Base-by-base conservation (phyloP, 35 echinoderm and acorn worm genomes). In the Acanthaster planci region DNA sequence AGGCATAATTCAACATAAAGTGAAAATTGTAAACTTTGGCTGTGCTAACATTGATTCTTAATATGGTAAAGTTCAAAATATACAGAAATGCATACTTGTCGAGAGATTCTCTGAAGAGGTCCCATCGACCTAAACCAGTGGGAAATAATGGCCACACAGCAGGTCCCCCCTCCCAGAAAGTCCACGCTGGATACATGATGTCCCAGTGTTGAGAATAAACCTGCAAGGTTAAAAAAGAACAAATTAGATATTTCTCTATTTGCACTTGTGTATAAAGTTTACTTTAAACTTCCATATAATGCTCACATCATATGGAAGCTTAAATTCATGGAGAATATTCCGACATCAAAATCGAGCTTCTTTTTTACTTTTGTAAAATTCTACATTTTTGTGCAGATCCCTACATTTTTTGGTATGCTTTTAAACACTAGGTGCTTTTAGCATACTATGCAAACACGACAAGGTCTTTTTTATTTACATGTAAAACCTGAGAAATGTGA, bases 141-240 rank as follows among this genome's bases (percentile, higher is more conserved):
- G 95, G 95, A 86, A 98, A 98, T 53, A 98, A 77, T 38, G 95
- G 95, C 95, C 95, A 98, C 3, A 98, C 95, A 77, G 95, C 95
- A 60, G 95, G 95, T 37, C 95, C 95, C 38, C 95, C 95, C 83
- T 98, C 95, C 95, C 95, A 98, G 78, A 98, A 98, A 0, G 95
- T 98, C 95, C 95, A 98, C 1, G 95, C 95, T 52, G 95, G 95
- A 78, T 98, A 98, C 88, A 93, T 98, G 64, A 98, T 98, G 18
- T 98, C 95, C 85, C 82, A 94, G 54, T 93, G 88, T 34, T 98
- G 91, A 42, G 17, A 52, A 35, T 81, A 18, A 0, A 97, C 94
- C 94, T 97, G 64, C 42, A 47, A 12, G 42, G 42, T 47, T 47
- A 6, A 47, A 12, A 12, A 47, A 47, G 4, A 47, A 47, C 42